These are phyloP conservation scores for Cotesia congregata DNA, from an alignment of 2,888 invertebrate species.

Conservation along the genomic window DNA sequence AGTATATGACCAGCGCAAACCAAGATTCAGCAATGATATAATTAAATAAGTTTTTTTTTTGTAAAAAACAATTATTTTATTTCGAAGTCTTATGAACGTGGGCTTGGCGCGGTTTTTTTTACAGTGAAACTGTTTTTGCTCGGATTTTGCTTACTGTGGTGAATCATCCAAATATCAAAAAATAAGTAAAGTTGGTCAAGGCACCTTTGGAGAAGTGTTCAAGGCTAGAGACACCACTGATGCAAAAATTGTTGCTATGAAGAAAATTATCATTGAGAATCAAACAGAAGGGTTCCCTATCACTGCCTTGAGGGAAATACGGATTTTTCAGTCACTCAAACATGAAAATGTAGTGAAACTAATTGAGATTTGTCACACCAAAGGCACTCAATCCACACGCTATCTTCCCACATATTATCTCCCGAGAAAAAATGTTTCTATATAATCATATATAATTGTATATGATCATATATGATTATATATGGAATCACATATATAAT, in stretches of 20 bases:
- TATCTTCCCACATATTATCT: conserved; percentile 90
- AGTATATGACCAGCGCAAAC: too few species aligned
- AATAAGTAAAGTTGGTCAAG: conserved; percentile 98
- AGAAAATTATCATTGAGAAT: conserved; percentile 99
- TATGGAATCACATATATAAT: too few species aligned
- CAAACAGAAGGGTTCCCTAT: conserved; percentile 99
- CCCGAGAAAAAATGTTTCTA: too few species aligned
- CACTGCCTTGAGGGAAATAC: conserved; percentile 96
- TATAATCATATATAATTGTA: too few species aligned
- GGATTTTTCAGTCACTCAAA: conserved; percentile 92
- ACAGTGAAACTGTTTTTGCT: too few species aligned
- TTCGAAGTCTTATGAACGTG: too few species aligned
- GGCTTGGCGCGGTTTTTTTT: too few species aligned
- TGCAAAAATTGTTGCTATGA: conserved; percentile 95
- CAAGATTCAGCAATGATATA: too few species aligned
- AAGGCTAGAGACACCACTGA: conserved; percentile 92
- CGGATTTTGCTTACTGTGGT: conserved; percentile 90
- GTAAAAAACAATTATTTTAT: too few species aligned
- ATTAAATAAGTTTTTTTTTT: too few species aligned
- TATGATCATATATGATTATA: too few species aligned
- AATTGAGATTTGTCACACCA: conserved; percentile 96
- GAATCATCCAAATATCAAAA: conserved; percentile 96
- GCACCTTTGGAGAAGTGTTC: conserved; percentile 98
- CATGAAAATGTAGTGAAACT: conserved; percentile 98
- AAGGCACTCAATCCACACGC: conserved; percentile 80